phyloP scores from a whole-genome alignment of 23 tunicate genomes.

The Diplosoma virens region DNA sequence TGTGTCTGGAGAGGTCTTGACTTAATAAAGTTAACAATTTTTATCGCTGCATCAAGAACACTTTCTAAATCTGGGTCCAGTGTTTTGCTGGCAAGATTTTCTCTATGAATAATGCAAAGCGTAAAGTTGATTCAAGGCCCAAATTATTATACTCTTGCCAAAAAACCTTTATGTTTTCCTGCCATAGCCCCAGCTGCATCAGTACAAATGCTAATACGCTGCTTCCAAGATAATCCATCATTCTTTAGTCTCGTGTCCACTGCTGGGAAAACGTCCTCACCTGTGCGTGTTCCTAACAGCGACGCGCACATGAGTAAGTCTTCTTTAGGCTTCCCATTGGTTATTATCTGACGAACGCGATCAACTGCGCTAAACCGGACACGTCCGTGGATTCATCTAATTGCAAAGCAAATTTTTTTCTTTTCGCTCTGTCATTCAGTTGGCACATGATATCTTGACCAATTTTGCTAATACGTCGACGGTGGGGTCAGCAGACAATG shows the following conservation, averaged over 20 bases:
- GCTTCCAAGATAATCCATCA: constrained; percentile 36
- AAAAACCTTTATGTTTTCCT: no score
- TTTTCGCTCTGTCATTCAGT: constrained; percentile 9
- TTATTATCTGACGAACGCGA: constrained; percentile 16
- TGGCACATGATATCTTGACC: constrained; percentile 31
- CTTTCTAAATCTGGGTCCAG: constrained; percentile 15
- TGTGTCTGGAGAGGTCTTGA: constrained; percentile 30
- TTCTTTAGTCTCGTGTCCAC: constrained; percentile 42
- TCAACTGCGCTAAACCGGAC: constrained; percentile 25
- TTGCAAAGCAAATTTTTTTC: constrained; percentile 21
- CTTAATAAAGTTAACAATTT: constrained; percentile 16
- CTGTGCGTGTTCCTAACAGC: no score
- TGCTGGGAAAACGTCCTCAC: constrained; percentile 34
- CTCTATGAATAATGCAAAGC: no score
- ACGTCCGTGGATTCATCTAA: constrained; percentile 26
- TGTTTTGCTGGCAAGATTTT: constrained; percentile 19
- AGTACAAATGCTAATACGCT: constrained; percentile 31
- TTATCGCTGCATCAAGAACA: constrained; percentile 12
- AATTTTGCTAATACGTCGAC: constrained; percentile 27
- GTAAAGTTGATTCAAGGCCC: constrained; percentile 14
- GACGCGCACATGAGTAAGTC: no score
- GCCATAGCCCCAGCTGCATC: constrained; percentile 39
- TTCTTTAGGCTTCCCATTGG: constrained; percentile 19
- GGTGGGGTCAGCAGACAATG: constrained; percentile 15
- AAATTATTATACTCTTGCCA: constrained; percentile 31